Evolutionary conservation across 2,113 vertebrate species (phyloP).

Genomic region (Lagenorhynchus albirostris): DNA sequence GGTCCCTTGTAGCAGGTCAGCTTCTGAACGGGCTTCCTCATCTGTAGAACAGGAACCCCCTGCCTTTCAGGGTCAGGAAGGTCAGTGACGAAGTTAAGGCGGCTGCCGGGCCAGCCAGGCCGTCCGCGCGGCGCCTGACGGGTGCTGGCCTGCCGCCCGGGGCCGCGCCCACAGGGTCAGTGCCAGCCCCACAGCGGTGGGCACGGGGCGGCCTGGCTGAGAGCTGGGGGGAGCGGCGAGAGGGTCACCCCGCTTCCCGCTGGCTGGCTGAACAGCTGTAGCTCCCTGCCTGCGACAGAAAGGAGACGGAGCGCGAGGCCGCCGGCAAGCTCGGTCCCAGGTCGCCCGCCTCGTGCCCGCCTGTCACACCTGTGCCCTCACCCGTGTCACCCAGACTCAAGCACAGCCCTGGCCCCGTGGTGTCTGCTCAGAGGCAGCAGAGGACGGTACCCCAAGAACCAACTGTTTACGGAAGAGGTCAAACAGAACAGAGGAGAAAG

Average conservation of each 20-base stretch:
- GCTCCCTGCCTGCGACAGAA: not conserved
- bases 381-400: not conserved
- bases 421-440: not conserved
- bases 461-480: not conserved
- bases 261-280: fast-evolving
- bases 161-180: fast-evolving
- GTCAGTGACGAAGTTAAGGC: fast-evolving
- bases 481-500: not conserved
- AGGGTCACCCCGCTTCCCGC: not conserved
- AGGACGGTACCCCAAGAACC: not conserved
- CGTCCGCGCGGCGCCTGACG: fast-evolving
- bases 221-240: fast-evolving
- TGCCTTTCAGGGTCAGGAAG: not conserved
- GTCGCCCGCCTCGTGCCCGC: too few relatives aligned
- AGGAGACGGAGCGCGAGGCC: not conserved
- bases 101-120: fast-evolving
- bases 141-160: not conserved
- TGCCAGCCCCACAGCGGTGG: fast-evolving
- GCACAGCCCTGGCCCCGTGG: fast-evolving
- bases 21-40: not conserved
- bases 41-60: not conserved
- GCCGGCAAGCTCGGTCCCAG: not conserved
- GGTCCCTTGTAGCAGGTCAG: not conserved
- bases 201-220: fast-evolving
- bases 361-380: not conserved